These are phyloP conservation scores for Agelaius tricolor DNA, from an alignment of 2,113 vertebrate species.

Conservation along the genomic window DNA sequence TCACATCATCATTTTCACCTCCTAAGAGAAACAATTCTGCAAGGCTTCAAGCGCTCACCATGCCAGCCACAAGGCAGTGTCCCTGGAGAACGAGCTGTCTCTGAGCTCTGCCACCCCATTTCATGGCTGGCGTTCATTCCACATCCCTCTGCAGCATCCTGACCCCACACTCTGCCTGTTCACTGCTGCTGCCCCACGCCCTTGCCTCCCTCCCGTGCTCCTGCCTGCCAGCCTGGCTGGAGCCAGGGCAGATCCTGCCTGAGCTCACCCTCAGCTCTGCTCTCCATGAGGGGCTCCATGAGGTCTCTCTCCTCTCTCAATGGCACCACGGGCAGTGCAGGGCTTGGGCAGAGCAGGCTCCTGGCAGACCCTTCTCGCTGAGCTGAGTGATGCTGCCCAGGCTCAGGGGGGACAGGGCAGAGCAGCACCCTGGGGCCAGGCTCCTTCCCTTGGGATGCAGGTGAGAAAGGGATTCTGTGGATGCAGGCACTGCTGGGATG, in stretches of 20 bases:
- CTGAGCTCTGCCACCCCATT: background rate
- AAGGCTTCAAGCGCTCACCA: background rate
- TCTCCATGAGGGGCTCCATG: fast-evolving
- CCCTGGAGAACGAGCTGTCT: background rate
- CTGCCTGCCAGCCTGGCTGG: background rate
- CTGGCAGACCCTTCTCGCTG: background rate
- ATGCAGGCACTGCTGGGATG: background rate
- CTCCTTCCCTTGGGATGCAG: fast-evolving
- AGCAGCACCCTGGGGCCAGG: background rate
- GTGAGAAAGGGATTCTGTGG: background rate
- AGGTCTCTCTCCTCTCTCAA: background rate
- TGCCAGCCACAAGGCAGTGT: background rate
- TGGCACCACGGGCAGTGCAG: background rate
- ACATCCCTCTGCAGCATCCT: background rate
- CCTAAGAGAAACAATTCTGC: background rate
- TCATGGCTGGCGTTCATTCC: background rate
- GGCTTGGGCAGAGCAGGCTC: fast-evolving
- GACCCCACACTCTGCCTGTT: background rate
- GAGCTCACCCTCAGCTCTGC: background rate
- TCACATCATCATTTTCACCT: background rate
- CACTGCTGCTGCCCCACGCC: background rate
- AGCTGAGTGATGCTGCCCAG: fast-evolving
- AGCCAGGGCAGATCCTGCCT: fast-evolving
- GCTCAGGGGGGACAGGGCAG: background rate
- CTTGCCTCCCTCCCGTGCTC: fast-evolving